Conservation (phyloP, 2,113 vertebrate species). For the Oncorhynchus mykiss region DNA sequence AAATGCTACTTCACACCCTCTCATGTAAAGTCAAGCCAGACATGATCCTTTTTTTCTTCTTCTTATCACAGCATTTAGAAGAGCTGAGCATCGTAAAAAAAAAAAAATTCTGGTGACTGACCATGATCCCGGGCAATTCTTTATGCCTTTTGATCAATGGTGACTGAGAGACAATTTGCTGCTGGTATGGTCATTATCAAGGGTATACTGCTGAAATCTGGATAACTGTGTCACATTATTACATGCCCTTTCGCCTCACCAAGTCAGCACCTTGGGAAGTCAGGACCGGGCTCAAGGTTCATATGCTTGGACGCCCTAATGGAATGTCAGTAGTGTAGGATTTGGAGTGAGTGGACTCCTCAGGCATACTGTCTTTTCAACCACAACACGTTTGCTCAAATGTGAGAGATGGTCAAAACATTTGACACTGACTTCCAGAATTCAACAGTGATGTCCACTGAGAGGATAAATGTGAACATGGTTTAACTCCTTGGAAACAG, state of each 20-base stretch:
- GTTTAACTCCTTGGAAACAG: too few species aligned
- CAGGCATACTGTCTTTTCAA: background rate
- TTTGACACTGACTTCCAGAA: background rate
- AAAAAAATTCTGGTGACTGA: background rate
- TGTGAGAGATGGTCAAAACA: too few species aligned
- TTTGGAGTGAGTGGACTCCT: background rate
- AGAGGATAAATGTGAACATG: too few species aligned
- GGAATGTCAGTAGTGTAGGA: background rate
- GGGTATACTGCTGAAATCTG: constrained; percentile 2
- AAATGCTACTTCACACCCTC: constrained; percentile 2
- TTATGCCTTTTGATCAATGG: constrained; percentile 28
- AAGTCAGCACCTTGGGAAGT: constrained; percentile 2
- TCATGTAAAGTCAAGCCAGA: background rate
- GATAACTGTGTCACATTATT: background rate
- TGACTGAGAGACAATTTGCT: background rate
- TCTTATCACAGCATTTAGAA: background rate
- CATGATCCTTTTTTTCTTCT: too few species aligned
- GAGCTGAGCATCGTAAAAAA: constrained; percentile 1
- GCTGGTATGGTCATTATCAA: constrained; percentile 21
- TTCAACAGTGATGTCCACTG: background rate
- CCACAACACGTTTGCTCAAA: constrained; percentile 9
- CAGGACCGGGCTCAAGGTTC: background rate
- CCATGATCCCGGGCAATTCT: constrained; percentile 8
- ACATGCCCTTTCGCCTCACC: background rate
- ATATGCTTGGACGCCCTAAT: background rate